Evolutionary conservation across 2,113 vertebrate species (phyloP).

Genomic region (Elgaria multicarinata): DNA sequence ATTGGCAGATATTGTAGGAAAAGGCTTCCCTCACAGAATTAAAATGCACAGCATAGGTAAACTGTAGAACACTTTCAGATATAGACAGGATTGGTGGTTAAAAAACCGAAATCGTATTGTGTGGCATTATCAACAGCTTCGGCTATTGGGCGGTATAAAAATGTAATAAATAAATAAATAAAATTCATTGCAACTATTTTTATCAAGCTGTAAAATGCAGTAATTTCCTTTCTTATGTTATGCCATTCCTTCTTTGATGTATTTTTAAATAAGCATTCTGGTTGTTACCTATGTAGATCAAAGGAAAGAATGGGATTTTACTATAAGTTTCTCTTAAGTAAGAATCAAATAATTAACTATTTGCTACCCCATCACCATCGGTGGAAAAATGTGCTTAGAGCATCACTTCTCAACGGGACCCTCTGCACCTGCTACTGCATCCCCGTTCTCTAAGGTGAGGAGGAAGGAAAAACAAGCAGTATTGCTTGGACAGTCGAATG

Average conservation of each 20-base stretch:
- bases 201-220: background rate
- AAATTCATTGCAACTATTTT: background rate
- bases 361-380: too few relatives aligned
- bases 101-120: background rate
- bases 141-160: too few relatives aligned
- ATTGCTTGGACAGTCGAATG: too few relatives aligned
- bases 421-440: background rate
- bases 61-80: background rate
- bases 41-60: background rate
- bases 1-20: background rate
- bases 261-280: background rate
- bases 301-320: background rate
- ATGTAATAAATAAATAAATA: too few relatives aligned
- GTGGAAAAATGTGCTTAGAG: background rate
- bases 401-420: background rate
- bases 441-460: too few relatives aligned
- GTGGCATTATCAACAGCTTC: background rate
- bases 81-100: background rate
- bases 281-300: background rate
- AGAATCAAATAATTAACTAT: background rate
- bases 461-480: too few relatives aligned
- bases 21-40: background rate
- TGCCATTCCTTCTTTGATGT: background rate
- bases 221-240: background rate
- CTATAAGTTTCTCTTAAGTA: background rate